Base-by-base conservation (phyloP, 1,140 invertebrate species). In the Drosophila setifemur region DNA sequence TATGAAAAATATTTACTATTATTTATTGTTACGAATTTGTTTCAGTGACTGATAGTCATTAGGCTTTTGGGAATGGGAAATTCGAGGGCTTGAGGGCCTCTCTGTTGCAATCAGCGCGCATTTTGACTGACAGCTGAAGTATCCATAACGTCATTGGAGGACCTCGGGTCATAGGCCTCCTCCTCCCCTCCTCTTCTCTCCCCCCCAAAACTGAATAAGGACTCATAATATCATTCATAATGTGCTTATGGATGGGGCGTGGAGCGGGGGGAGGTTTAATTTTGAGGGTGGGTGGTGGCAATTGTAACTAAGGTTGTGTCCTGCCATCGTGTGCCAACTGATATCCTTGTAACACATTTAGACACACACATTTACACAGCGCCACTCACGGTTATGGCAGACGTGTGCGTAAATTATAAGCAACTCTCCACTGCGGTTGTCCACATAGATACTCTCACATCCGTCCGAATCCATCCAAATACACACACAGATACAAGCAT, bases 161-260 rank as follows among this genome's bases (percentile, higher is more conserved):
- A 69, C 79, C 60, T 71, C 37, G 52, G 79, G 78, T 85, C 79
- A 78, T 42, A 47, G 53, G 31, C 42, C 70, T n/a, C n/a, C n/a
- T n/a, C n/a, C n/a, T n/a, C n/a, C n/a, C n/a, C n/a, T n/a, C n/a
- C n/a, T n/a, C n/a, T n/a, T n/a, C n/a, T n/a, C n/a, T n/a, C 49
- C 47, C 2, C 14, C 16, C 47, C 16, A 50, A 25, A 57, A 33
- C 39, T 26, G 67, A 76, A 85, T 85, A 87, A 85, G 81, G 71
- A 85, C 87, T 85, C 81, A 85, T 85, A 86, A 86, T 86, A 69
- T 58, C 75, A 87, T 72, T 58, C 75, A 87, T 72, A 76, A 61
- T 87, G 72, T 68, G 75, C 31, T 50, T 31, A n/a, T n/a, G n/a
- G n/a, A n/a, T n/a, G n/a, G n/a, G n/a, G n/a, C n/a, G n/a, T n/a